These are phyloP conservation scores for Archocentrus centrarchus DNA, from an alignment of 2,113 vertebrate species.

Conservation along the genomic window DNA sequence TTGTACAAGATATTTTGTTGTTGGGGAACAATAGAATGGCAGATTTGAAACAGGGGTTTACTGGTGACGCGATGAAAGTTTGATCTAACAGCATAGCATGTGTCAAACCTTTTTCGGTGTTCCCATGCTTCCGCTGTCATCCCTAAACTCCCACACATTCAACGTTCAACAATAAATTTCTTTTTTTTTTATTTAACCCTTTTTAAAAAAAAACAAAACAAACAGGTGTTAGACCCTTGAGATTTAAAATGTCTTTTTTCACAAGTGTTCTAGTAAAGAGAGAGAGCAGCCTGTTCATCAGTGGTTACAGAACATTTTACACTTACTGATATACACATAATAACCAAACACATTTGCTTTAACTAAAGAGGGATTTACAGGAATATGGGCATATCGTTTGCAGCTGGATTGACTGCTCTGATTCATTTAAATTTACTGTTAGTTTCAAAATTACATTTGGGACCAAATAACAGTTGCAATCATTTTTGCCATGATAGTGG, in stretches of 20 bases:
- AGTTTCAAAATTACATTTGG: neutral
- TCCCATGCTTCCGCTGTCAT: neutral
- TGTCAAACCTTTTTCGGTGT: neutral
- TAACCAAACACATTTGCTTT: neutral
- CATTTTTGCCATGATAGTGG: neutral
- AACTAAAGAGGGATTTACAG: too few relatives aligned
- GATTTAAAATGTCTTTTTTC: neutral
- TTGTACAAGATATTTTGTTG: constrained; percentile 28
- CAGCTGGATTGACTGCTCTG: neutral
- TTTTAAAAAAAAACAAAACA: too few relatives aligned
- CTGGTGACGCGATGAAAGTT: neutral
- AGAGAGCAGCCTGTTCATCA: neutral
- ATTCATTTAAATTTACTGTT: neutral
- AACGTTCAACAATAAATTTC: neutral
- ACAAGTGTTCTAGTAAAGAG: neutral
- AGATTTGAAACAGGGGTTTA: neutral
- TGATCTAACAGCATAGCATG: neutral
- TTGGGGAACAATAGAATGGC: constrained; percentile 2
- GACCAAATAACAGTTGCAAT: neutral
- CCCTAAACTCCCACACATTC: neutral
- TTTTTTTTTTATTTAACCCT: neutral
- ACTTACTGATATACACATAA: neutral
- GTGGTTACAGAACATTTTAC: neutral
- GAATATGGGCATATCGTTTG: neutral
- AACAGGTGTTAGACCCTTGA: neutral